Percentiles rank a stretch among this genome's conserved stretches.
phyloP scores from a whole-genome alignment of 2,888 invertebrate genomes.

The Andrena praecox region DNA sequence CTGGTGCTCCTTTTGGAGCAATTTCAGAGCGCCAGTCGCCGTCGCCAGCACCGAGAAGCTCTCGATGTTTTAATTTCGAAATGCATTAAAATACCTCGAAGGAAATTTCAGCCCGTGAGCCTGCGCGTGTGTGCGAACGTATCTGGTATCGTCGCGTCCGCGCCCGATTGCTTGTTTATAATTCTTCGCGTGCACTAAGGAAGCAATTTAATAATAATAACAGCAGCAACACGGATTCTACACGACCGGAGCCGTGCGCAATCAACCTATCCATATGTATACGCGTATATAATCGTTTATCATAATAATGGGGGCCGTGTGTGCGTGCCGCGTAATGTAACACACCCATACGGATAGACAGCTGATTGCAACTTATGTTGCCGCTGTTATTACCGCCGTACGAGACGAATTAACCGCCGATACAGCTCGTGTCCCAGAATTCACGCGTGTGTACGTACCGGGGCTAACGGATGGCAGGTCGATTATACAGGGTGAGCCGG shows the following conservation, averaged over 20 bases:
- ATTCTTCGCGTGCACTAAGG: slow-evolving; percentile 59
- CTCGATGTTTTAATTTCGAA: slow-evolving; percentile 51
- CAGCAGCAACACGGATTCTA: slow-evolving; percentile 40
- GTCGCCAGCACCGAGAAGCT: not conserved
- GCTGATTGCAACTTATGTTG: slow-evolving; percentile 61
- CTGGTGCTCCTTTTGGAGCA: slow-evolving; percentile 6
- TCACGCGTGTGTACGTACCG: slow-evolving; percentile 4
- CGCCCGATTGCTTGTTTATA: slow-evolving; percentile 56
- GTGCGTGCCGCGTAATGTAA: slow-evolving; percentile 24
- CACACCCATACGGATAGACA: slow-evolving; percentile 48
- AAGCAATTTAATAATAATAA: slow-evolving; percentile 66
- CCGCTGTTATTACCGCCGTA: slow-evolving; percentile 65
- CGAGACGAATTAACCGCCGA: slow-evolving; percentile 64
- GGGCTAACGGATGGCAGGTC: not conserved
- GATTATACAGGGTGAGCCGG: not conserved
- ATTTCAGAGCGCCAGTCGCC: slow-evolving; percentile 20
- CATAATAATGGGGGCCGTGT: slow-evolving; percentile 46
- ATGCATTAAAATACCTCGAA: slow-evolving; percentile 42
- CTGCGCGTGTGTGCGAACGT: not conserved
- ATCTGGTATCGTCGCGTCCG: slow-evolving; percentile 31
- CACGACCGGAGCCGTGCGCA: slow-evolving; percentile 22
- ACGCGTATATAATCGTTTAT: slow-evolving; percentile 54
- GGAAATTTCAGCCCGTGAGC: slow-evolving; percentile 12
- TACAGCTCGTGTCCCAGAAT: slow-evolving; percentile 62
- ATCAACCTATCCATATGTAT: slow-evolving; percentile 35